Conservation (phyloP, 92 coral and sea anemone species). For the Isaurus tuberculatus region DNA sequence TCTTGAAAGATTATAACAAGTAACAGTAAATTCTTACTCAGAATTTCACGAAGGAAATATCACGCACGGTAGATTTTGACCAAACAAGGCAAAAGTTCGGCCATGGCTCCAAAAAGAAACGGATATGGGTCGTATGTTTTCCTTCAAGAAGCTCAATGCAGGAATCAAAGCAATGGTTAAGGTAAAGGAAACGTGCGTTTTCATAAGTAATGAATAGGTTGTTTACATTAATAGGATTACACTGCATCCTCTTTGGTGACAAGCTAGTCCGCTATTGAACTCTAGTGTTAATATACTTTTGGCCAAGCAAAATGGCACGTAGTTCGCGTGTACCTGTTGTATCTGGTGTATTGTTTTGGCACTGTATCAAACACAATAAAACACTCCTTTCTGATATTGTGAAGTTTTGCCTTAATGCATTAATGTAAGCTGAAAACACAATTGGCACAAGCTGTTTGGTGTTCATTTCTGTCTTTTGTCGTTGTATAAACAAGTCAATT, state of each 20-base stretch:
- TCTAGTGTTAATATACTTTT: constrained; percentile 7
- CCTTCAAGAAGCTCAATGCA: not conserved
- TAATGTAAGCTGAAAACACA: not conserved
- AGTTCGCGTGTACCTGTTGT: not conserved
- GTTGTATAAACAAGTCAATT: constrained; percentile 1
- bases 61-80: not conserved
- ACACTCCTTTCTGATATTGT: not conserved
- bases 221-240: constrained; percentile 35
- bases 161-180: not conserved
- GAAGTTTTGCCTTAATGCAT: not conserved
- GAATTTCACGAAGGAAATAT: not conserved
- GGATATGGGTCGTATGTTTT: not conserved
- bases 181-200: constrained; percentile 42
- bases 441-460: constrained; percentile 1
- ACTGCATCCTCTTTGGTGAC: constrained; percentile 6
- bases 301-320: constrained; percentile 6
- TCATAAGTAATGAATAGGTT: constrained; percentile 35
- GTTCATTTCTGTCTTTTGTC: constrained; percentile 7
- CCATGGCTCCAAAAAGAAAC: constrained; percentile 22
- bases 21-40: not conserved
- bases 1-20: constrained; percentile 19
- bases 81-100: not conserved
- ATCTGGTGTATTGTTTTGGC: not conserved
- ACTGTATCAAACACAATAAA: not conserved
- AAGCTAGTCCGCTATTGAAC: not conserved